Evolutionary conservation across 2,797 vertebrate species (phyloP).

Genomic region (Spheniscus humboldti): DNA sequence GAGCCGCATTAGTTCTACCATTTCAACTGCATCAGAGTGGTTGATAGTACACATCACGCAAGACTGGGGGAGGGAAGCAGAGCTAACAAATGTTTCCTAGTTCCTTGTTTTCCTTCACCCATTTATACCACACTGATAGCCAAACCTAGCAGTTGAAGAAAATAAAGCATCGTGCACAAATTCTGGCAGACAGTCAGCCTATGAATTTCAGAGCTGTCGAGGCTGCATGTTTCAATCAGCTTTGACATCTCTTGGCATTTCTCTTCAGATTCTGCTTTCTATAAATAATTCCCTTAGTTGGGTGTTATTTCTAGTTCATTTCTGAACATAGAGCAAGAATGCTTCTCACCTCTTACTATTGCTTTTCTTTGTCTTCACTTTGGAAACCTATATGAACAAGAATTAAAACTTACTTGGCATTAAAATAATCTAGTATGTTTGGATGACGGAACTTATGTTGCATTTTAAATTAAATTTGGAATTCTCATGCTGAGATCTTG

Average conservation of each 20-base stretch:
- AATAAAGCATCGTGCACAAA: slow-evolving; percentile 39
- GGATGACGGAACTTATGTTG: neutral
- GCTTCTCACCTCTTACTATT: neutral
- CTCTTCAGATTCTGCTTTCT: slow-evolving; percentile 58
- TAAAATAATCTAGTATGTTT: neutral
- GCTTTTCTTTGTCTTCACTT: neutral
- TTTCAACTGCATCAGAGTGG: neutral
- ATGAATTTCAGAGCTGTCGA: slow-evolving; percentile 63
- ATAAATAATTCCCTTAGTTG: slow-evolving; percentile 68
- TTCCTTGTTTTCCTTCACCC: neutral
- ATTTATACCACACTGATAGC: neutral
- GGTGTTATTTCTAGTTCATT: slow-evolving; percentile 43
- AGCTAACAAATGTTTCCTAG: neutral
- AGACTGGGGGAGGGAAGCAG: neutral
- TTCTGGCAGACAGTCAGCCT: slow-evolving; percentile 49
- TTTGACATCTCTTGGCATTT: slow-evolving; percentile 64
- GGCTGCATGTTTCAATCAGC: slow-evolving; percentile 69
- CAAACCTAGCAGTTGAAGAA: slow-evolving; percentile 4
- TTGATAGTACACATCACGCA: neutral
- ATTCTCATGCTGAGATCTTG: neutral
- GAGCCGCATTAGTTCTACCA: neutral
- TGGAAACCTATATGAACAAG: neutral
- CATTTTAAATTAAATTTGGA: neutral
- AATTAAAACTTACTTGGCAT: neutral
- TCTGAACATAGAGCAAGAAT: neutral